Evolutionary conservation across 2,113 vertebrate species (phyloP), one percentile per base, ranked within the genome.

Genomic region (Chionis minor): DNA sequence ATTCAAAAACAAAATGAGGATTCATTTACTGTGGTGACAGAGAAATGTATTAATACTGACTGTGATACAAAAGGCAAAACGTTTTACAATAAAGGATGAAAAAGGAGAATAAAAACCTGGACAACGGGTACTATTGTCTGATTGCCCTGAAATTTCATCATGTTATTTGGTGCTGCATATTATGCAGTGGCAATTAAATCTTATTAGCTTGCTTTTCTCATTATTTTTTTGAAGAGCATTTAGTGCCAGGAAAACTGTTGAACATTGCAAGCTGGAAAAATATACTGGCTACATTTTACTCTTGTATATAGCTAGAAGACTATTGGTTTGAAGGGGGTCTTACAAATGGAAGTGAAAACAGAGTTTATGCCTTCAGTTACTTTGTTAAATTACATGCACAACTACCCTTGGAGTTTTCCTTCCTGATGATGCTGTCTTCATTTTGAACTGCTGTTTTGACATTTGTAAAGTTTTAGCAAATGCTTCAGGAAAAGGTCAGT

Each of bases 401-500:
- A 27, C 13, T 92, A 71, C 55, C 35, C 77, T 77, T 72, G 61
- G 88, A 95, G 95, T 94, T 96, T 94, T 94, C 66, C 44, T 88
- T 92, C 69, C 44, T 87, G 82, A 85, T 95, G 89, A 81, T 96
- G 65, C 63, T 86, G 91, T 96, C 92, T 91, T 93, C 80, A 54
- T 96, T 90, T 58, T 95, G 72, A 93, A 89, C 94, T 69, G 44
- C 91, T 96, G 88, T 94, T 95, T 94, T 98, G 96, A 97, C 95
- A 97, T 97, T 98, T 98, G 94, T 96, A 73, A 92, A 91, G 85
- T 96, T 97, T 97, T 97, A 96, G 86, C 75, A 96, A 97, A 82
- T 95, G 95, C 93, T 93, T 95, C 66, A 79, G 94, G 96, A 96
- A 97, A 98, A 98, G 96, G 97, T 98, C 96, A 97, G 72, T 93